These are phyloP conservation scores for Drosophila watanabei DNA, from an alignment of 1,140 invertebrate genomes.

Conservation along the genomic window DNA sequence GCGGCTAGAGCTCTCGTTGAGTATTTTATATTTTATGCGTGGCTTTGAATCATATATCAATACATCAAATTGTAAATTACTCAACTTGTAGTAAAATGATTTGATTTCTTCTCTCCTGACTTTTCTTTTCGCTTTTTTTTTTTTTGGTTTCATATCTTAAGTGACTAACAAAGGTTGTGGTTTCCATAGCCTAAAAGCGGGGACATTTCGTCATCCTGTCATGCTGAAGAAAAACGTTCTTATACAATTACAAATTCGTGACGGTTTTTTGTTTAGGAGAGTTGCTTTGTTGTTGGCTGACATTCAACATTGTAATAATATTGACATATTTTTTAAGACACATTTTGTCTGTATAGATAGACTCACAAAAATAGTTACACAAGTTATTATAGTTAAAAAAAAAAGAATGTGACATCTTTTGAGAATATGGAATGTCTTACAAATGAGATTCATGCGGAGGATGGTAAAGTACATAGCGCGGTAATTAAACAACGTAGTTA, in stretches of 20 bases:
- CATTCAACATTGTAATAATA: slow-evolving; percentile 68
- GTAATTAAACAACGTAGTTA: slow-evolving; percentile 13
- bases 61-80: slow-evolving; percentile 63
- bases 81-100: slow-evolving; percentile 59
- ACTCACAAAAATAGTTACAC: slow-evolving; percentile 53
- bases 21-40: slow-evolving; percentile 50
- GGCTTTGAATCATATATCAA: slow-evolving; percentile 11
- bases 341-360: slow-evolving; percentile 55
- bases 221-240: slow-evolving; percentile 40
- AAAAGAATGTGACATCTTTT: slow-evolving; percentile 19
- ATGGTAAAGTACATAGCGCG: not conserved
- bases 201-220: slow-evolving; percentile 17
- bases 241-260: slow-evolving; percentile 76
- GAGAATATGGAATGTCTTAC: slow-evolving; percentile 66
- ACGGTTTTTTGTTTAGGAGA: slow-evolving; percentile 64
- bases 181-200: slow-evolving; percentile 22
- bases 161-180: slow-evolving; percentile 33
- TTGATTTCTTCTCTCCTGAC: slow-evolving; percentile 58
- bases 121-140: slow-evolving; percentile 6
- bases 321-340: slow-evolving; percentile 63
- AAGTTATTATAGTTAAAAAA: slow-evolving; percentile 54
- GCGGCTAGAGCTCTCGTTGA: slow-evolving; percentile 39
- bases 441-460: slow-evolving; percentile 33
- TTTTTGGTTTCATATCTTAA: slow-evolving; percentile 35
- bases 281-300: slow-evolving; percentile 18